Percentiles rank a stretch among this genome's conserved stretches.
These are phyloP conservation scores for Onthophagus sagittarius DNA, from an alignment of 2,888 invertebrate genomes.

Conservation along the genomic window DNA sequence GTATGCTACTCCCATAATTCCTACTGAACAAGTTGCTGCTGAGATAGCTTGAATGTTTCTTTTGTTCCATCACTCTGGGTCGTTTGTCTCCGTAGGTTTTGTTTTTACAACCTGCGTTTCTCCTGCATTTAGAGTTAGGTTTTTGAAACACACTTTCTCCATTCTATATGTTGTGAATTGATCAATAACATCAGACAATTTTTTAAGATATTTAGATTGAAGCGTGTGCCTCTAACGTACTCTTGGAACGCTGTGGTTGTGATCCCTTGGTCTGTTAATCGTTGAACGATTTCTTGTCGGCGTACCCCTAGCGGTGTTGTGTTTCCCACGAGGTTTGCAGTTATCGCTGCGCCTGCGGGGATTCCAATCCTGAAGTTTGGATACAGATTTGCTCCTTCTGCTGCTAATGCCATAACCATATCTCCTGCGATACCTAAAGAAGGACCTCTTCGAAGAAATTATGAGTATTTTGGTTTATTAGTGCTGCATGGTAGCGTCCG, in stretches of 20 bases:
- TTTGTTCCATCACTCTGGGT: background rate
- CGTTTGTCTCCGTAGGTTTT: background rate
- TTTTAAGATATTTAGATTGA: background rate
- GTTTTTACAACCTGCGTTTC: constrained; percentile 31
- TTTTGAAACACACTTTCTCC: constrained; percentile 30
- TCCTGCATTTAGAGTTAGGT: constrained; percentile 28
- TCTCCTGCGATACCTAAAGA: constrained; percentile 38
- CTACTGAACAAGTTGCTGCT: background rate
- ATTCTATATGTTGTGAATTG: constrained; percentile 29
- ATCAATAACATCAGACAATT: constrained; percentile 31
- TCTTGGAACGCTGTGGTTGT: constrained; percentile 1
- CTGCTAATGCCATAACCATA: constrained; percentile 38
- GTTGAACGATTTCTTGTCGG: constrained; percentile 27
- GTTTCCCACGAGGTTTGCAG: constrained; percentile 31
- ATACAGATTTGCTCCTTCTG: constrained; percentile 30
- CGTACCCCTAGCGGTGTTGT: constrained; percentile 30
- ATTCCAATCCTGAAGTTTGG: constrained; percentile 34
- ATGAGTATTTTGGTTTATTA: constrained; percentile 32
- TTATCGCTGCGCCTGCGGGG: constrained; percentile 25
- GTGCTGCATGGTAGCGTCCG: constrained; percentile 32
- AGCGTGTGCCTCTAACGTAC: background rate
- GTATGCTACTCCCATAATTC: background rate
- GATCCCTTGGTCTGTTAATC: constrained; percentile 30
- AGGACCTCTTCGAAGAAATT: constrained; percentile 38
- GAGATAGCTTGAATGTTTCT: background rate